Base-by-base conservation (phyloP, 2,888 invertebrate species). In the Apodemia duryi region DNA sequence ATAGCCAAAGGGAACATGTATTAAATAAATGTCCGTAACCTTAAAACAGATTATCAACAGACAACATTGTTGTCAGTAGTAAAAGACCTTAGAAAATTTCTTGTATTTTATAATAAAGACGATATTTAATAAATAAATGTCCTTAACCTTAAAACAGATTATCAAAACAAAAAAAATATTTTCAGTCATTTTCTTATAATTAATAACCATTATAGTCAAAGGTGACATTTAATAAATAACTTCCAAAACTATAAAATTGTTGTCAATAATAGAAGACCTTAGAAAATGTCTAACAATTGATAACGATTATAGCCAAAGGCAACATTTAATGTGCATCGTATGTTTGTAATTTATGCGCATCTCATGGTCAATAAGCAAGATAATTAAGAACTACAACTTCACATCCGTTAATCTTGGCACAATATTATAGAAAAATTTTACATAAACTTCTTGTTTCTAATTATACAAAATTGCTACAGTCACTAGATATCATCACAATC, bases 361-460 rank as follows among this genome's bases (percentile, higher is more conserved):
- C 74, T 76, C 77, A 80, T 77, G 79, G 77, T 69, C 76, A 82
- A 77, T 78, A 76, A 74, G 65, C 75, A 69, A 72, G 70, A 69
- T 84, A 82, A 85, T 84, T 67, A 65, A 62, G 64, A 66, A 65
- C 64, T 80, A 75, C 77, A 60, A 70, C 68, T 69, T 65, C 70
- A 73, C 74, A 74, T 74, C 73, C 73, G 74, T 75, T 73, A 72
- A 46, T 54, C 64, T 51, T 66, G 63, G 28, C 29, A 46, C 21
- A 49, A 52, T 62, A 63, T 54, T 29, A 54, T 43, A 43, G 43
- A 43, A 43, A 43, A 43, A 11, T 43, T 43, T 43, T 43, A 43
- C 43, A 43, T 43, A 43, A 3, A 43, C 21, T 43, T 43, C 43
- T 43, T 43, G 43, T 4, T 43, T 43, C 43, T 43, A 43, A 43